Percentiles rank a stretch among this genome's conserved stretches.
Evolutionary conservation across 2,113 vertebrate species (phyloP).

Genomic region (Glaucidium brasilianum): DNA sequence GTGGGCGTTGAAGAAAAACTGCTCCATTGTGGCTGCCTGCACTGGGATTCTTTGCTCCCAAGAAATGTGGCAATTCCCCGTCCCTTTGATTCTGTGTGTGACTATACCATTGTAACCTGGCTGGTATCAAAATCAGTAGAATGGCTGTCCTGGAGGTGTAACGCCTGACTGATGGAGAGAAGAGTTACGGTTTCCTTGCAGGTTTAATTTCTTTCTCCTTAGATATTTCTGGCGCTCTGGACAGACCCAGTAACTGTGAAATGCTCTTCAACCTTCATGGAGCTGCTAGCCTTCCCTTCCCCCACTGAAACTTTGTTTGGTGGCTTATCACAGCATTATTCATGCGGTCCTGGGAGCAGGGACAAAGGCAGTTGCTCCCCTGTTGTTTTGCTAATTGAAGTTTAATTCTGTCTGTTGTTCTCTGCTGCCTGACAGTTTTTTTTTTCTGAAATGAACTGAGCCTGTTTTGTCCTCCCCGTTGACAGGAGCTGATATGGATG

Average conservation of each 20-base stretch:
- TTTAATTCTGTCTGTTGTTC: slow-evolving; percentile 41
- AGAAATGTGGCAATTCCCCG: background rate
- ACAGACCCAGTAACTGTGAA: background rate
- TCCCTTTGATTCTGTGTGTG: background rate
- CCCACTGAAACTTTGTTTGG: slow-evolving; percentile 20
- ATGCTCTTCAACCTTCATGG: background rate
- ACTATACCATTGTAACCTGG: background rate
- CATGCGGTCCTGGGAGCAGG: slow-evolving; percentile 33
- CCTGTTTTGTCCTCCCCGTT: slow-evolving; percentile 31
- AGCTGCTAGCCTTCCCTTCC: slow-evolving; percentile 22
- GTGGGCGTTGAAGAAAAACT: background rate
- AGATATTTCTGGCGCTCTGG: background rate
- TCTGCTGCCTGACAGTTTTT: background rate
- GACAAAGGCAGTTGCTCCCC: slow-evolving; percentile 63
- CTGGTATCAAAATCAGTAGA: background rate
- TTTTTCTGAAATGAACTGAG: background rate
- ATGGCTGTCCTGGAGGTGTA: background rate
- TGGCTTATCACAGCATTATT: slow-evolving; percentile 58
- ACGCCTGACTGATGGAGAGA: background rate
- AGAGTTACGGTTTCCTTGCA: background rate
- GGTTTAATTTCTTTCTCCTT: background rate
- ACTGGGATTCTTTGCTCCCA: background rate
- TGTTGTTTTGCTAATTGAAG: slow-evolving; percentile 53
- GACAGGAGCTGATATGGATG: slow-evolving; percentile 98
- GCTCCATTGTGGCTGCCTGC: background rate